Conservation (phyloP, 1,140 invertebrate species). For the Sitophilus oryzae region DNA sequence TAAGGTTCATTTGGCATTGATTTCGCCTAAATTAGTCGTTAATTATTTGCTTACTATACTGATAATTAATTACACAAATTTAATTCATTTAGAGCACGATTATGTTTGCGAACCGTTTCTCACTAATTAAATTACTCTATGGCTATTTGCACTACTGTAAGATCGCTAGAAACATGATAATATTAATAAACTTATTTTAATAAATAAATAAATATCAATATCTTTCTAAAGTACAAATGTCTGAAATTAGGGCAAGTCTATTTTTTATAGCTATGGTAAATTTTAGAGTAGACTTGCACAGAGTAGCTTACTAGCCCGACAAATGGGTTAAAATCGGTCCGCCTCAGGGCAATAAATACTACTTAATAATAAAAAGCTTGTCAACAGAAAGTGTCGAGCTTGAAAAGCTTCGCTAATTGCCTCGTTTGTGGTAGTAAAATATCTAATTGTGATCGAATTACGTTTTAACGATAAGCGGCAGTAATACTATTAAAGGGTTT, state of each 20-base stretch:
- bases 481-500: not conserved
- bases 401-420: not conserved
- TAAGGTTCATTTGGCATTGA: conserved; percentile 12
- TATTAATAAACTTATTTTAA: too few relatives aligned
- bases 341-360: too few relatives aligned
- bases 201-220: too few relatives aligned
- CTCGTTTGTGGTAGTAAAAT: not conserved
- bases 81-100: conserved; percentile 17
- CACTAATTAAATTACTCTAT: conserved; percentile 12
- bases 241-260: too few relatives aligned
- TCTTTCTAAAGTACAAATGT: too few relatives aligned
- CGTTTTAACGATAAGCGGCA: conserved; percentile 3
- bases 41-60: conserved; percentile 23
- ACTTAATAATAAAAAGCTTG: too few relatives aligned
- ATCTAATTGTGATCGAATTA: conserved; percentile 2
- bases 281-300: too few relatives aligned
- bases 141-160: too few relatives aligned
- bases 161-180: too few relatives aligned
- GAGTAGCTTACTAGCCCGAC: too few relatives aligned
- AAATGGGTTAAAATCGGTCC: too few relatives aligned
- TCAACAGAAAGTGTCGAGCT: not conserved
- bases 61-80: conserved; percentile 23
- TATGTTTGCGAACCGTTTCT: conserved; percentile 19
- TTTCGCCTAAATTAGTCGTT: conserved; percentile 19
- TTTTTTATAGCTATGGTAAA: too few relatives aligned